Conservation (phyloP, 1,140 invertebrate species). For the Anadara kagoshimensis region DNA sequence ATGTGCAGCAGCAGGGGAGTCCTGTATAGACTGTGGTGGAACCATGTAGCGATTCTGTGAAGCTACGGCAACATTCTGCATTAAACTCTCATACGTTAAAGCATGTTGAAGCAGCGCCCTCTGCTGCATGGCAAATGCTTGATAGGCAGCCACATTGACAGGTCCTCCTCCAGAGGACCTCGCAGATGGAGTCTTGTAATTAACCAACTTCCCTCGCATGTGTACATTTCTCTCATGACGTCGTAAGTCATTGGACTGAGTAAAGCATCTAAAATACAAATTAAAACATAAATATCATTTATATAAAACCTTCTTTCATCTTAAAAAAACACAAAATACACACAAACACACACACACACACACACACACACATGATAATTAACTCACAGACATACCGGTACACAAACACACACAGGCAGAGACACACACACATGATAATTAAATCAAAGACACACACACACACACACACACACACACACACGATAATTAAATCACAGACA, state of each 20-base stretch:
- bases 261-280: conserved; percentile 60
- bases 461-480: too few relatives aligned
- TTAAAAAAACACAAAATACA: too few relatives aligned
- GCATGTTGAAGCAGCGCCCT: conserved; percentile 65
- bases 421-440: too few relatives aligned
- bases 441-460: too few relatives aligned
- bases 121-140: conserved; percentile 68
- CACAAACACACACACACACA: too few relatives aligned
- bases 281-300: too few relatives aligned
- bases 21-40: conserved; percentile 4
- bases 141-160: conserved; percentile 66
- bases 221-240: conserved; percentile 70
- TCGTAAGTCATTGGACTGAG: conserved; percentile 68
- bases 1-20: conserved; percentile 25
- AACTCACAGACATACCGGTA: too few relatives aligned
- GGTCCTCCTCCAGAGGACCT: conserved; percentile 44
- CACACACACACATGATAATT: too few relatives aligned
- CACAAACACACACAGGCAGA: too few relatives aligned
- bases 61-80: conserved; percentile 53
- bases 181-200: conserved; percentile 48
- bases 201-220: conserved; percentile 66
- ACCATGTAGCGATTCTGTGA: conserved; percentile 7
- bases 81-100: conserved; percentile 64
- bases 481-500: too few relatives aligned
- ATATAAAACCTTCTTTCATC: too few relatives aligned